Evolutionary conservation across 2,888 invertebrate genomes (phyloP).

Genomic region (Volucella inanis): DNA sequence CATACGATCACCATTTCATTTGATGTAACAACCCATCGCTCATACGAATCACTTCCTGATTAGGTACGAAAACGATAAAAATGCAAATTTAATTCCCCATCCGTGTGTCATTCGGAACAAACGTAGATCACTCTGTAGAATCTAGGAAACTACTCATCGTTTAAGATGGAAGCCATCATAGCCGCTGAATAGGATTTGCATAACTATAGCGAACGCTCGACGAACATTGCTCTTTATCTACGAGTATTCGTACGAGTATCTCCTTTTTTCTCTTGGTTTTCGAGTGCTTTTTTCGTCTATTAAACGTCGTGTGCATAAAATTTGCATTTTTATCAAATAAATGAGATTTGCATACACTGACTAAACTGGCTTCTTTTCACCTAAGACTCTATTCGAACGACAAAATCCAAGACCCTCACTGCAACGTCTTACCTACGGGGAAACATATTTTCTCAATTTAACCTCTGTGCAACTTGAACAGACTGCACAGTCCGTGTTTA

Average conservation of each 20-base stretch:
- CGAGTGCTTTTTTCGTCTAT: slow-evolving; percentile 17
- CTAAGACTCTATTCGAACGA: slow-evolving; percentile 53
- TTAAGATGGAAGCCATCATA: slow-evolving; percentile 58
- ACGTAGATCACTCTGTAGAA: slow-evolving; percentile 64
- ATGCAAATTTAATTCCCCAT: slow-evolving; percentile 68
- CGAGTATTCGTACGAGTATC: too few species aligned
- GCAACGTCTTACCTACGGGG: slow-evolving; percentile 32
- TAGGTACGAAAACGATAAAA: slow-evolving; percentile 69
- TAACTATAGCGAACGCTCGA: slow-evolving; percentile 36
- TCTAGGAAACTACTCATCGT: slow-evolving; percentile 36
- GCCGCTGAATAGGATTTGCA: slow-evolving; percentile 62
- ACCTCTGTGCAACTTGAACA: slow-evolving; percentile 58
- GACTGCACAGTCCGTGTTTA: slow-evolving; percentile 1
- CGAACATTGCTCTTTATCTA: too few species aligned
- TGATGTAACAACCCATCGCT: slow-evolving; percentile 70
- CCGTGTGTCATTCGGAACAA: slow-evolving; percentile 53
- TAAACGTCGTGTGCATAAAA: slow-evolving; percentile 69
- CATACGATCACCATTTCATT: slow-evolving; percentile 31
- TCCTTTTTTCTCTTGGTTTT: too few species aligned
- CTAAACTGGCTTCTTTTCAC: slow-evolving; percentile 44
- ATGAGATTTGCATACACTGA: slow-evolving; percentile 68
- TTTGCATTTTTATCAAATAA: slow-evolving; percentile 74
- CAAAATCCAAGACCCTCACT: slow-evolving; percentile 56
- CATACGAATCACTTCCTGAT: slow-evolving; percentile 75
- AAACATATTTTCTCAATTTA: slow-evolving; percentile 73